Conservation (phyloP, 2,888 invertebrate species). For the Leptinotarsa peninsularis region DNA sequence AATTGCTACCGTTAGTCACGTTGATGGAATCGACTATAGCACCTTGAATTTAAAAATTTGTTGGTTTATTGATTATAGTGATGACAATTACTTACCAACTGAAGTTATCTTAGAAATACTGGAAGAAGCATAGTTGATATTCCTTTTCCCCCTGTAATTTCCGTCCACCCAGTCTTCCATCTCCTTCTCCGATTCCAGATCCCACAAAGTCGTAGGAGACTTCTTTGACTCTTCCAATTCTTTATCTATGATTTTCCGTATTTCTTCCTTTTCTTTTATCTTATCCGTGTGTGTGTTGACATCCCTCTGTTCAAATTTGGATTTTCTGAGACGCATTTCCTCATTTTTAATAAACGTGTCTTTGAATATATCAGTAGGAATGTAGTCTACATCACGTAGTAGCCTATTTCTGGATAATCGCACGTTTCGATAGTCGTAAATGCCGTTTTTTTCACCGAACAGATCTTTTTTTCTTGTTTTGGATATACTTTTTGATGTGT, state of each 20-base stretch:
- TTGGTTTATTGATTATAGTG: background rate
- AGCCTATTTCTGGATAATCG: slow-evolving; percentile 60
- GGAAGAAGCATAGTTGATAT: slow-evolving; percentile 47
- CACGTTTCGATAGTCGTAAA: slow-evolving; percentile 63
- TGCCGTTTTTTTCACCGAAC: slow-evolving; percentile 55
- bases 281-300: slow-evolving; percentile 60
- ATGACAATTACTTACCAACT: slow-evolving; percentile 57
- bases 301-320: slow-evolving; percentile 64
- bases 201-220: slow-evolving; percentile 66
- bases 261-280: slow-evolving; percentile 60
- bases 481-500: slow-evolving; percentile 24
- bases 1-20: slow-evolving; percentile 58
- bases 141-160: slow-evolving; percentile 59
- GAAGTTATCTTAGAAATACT: slow-evolving; percentile 61
- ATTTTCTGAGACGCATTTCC: slow-evolving; percentile 61
- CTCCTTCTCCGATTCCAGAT: slow-evolving; percentile 70
- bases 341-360: slow-evolving; percentile 64
- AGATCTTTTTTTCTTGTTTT: slow-evolving; percentile 58
- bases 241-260: slow-evolving; percentile 58
- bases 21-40: slow-evolving; percentile 57
- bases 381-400: slow-evolving; percentile 61
- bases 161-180: slow-evolving; percentile 65
- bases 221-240: slow-evolving; percentile 50
- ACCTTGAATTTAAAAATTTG: slow-evolving; percentile 50
- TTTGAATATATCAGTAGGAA: slow-evolving; percentile 64